These are phyloP conservation scores for Istiophorus platypterus DNA, from an alignment of 2,113 vertebrate species.

Conservation along the genomic window DNA sequence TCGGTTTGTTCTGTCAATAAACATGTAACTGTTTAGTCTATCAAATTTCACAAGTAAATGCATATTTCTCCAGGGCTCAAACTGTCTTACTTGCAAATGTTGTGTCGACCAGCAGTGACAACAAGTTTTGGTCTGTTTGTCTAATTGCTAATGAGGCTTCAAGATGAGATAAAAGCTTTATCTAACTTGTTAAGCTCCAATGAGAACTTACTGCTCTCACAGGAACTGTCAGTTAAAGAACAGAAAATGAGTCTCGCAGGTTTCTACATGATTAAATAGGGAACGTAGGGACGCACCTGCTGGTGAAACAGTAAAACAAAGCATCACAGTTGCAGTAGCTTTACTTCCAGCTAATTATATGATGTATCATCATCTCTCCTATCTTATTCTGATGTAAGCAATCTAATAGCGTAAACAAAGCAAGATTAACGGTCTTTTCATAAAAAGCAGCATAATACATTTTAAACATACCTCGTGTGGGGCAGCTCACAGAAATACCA, in stretches of 20 bases:
- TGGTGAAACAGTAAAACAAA: neutral
- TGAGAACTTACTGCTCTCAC: conserved; percentile 18
- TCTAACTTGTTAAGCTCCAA: conserved; percentile 14
- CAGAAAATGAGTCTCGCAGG: conserved; percentile 15
- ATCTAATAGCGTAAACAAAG: neutral
- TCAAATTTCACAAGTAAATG: too few relatives aligned
- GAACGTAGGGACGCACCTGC: neutral
- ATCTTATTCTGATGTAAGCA: neutral
- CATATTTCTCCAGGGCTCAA: too few relatives aligned
- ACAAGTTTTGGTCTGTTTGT: neutral
- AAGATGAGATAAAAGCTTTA: neutral
- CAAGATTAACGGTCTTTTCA: neutral
- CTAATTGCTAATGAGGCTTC: conserved; percentile 13
- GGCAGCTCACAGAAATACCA: conserved; percentile 93
- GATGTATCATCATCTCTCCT: neutral
- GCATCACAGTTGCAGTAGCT: neutral
- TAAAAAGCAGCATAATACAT: neutral
- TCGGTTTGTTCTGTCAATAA: neutral
- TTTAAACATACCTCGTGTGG: conserved; percentile 87
- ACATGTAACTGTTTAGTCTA: too few relatives aligned
- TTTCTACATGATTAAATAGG: neutral
- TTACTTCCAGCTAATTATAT: neutral
- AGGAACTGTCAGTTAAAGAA: conserved; percentile 19
- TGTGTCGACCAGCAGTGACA: neutral
- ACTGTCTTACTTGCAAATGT: too few relatives aligned